Evolutionary conservation across 1,140 invertebrate genomes (phyloP), one percentile per base, ranked within the genome.

Genomic region (Drosophila mojavensis): DNA sequence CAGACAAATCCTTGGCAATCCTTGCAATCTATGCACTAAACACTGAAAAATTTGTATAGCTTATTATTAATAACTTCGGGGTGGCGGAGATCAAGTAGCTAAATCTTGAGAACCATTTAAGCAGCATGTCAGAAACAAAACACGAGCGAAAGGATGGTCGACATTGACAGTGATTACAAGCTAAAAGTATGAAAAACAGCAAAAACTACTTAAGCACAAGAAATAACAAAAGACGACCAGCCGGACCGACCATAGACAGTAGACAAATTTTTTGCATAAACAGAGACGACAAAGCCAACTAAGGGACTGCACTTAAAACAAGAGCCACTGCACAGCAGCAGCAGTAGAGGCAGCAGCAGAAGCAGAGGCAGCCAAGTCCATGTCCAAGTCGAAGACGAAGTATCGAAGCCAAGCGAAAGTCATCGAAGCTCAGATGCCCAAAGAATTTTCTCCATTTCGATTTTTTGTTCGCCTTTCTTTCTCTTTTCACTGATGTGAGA

Each of bases 61-160:
- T 90, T 90, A 90, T 90, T 90, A 90, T 90, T 90, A 90, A 90
- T 90, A 90, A 90, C 86, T 86, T 83, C 90, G 88, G 90, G 86
- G 71, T 86, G 88, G 78, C 69, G 69, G 73, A 74, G 76, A 83
- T 90, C 82, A 90, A 86, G 80, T 88, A 82, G 82, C 88, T 86
- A 89, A 89, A 89, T 89, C 85, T 89, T 89, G 84, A 76, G 67
- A 89, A 88, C 80, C 83, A 88, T 88, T 88, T 88, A 88, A 88
- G 83, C 84, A 89, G 83, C 83, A 88, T 88, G 83, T 89, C 83
- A 86, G 69, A 80, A 88, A 83, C 83, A 90, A 90, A 81, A 89
- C 43, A 15, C 15, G 15, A 45, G 9, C 15, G 43, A 17, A 47
- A 20, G 43, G 43, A 78, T 68, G 74, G 77, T 62, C 85, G 84